These are phyloP conservation scores for Ceratothoa steindachneri DNA, from an alignment of 2,888 invertebrate species.

Conservation along the genomic window DNA sequence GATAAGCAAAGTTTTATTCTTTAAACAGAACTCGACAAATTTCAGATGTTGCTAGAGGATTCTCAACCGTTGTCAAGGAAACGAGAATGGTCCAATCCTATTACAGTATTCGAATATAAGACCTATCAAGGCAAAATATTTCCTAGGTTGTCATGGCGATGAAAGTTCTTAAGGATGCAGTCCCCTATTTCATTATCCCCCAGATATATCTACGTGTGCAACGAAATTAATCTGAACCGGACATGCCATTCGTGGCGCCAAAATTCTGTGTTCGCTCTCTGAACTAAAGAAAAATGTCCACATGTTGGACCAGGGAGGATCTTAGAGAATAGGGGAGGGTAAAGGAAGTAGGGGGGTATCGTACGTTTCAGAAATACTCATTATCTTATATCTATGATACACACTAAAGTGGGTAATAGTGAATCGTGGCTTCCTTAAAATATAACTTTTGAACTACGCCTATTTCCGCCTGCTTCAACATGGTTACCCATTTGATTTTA, in stretches of 20 bases:
- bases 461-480: too few species aligned
- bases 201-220: neutral
- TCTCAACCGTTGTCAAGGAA: neutral
- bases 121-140: neutral
- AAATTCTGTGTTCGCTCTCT: neutral
- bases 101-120: neutral
- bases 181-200: neutral
- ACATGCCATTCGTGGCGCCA: constrained; percentile 10
- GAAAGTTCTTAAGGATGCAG: neutral
- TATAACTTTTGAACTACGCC: too few species aligned
- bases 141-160: neutral
- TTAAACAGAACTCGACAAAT: too few species aligned
- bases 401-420: neutral
- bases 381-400: neutral
- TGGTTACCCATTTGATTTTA: too few species aligned
- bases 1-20: too few species aligned
- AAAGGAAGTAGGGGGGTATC: neutral
- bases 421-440: too few species aligned
- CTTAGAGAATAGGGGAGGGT: neutral
- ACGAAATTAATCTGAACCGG: neutral
- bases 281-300: constrained; percentile 8
- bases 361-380: neutral
- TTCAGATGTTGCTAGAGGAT: neutral
- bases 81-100: neutral
- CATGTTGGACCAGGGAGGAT: too few species aligned